Conservation (phyloP, 2,113 vertebrate genomes). For the Colistium nudipinnis region DNA sequence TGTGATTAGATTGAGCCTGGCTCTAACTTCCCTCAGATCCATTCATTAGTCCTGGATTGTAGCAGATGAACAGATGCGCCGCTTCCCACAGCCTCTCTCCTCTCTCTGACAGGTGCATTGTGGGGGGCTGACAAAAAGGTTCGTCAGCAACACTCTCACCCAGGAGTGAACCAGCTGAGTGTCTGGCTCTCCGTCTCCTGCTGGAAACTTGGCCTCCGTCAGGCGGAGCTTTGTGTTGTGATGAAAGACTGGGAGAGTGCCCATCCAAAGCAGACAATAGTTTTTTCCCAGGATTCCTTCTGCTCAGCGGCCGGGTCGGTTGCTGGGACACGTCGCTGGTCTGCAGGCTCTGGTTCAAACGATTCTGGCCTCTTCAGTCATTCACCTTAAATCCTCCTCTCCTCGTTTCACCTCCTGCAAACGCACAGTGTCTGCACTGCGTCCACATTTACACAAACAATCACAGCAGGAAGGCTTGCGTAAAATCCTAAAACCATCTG, state of each 20-base stretch:
- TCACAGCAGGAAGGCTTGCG: neutral
- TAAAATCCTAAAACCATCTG: neutral
- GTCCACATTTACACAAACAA: neutral
- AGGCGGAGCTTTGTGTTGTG: too few relatives aligned
- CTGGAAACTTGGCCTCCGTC: too few relatives aligned
- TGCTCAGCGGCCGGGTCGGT: slow-evolving; percentile 23
- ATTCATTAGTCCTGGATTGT: slow-evolving; percentile 71
- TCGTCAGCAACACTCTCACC: too few relatives aligned
- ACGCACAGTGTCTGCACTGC: slow-evolving; percentile 11
- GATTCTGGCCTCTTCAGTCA: slow-evolving; percentile 18
- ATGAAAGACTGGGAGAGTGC: neutral
- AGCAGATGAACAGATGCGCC: slow-evolving; percentile 56
- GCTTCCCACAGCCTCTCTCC: slow-evolving; percentile 40
- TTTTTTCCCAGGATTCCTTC: slow-evolving; percentile 36
- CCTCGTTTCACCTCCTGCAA: slow-evolving; percentile 38
- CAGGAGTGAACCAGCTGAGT: too few relatives aligned
- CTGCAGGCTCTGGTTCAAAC: slow-evolving; percentile 18
- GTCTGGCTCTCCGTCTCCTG: too few relatives aligned
- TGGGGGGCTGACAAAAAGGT: slow-evolving; percentile 22
- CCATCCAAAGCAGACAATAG: slow-evolving; percentile 25
- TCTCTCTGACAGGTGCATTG: slow-evolving; percentile 41
- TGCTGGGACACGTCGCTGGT: slow-evolving; percentile 29
- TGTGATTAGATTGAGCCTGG: slow-evolving; percentile 65
- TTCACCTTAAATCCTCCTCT: slow-evolving; percentile 21
- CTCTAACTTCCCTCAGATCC: slow-evolving; percentile 56